Evolutionary conservation across 1,140 invertebrate genomes (phyloP).

Genomic region (Oryctes rhinoceros): DNA sequence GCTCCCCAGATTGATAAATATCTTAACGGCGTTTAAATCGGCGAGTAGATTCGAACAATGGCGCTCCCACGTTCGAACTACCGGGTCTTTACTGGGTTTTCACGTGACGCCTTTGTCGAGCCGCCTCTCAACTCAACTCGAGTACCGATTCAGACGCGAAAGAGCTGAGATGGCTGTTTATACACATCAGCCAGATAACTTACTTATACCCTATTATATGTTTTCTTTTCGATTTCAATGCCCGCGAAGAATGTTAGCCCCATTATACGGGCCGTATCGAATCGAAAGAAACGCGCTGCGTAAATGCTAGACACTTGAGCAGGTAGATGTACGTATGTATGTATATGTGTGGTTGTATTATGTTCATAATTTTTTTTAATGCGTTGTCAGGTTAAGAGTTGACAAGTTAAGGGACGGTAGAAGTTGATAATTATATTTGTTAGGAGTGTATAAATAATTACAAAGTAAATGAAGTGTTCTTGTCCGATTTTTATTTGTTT

Average conservation of each 20-base stretch:
- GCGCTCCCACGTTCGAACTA: conserved; percentile 47
- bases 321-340: neutral
- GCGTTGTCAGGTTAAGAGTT: too few species aligned
- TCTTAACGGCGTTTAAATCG: conserved; percentile 48
- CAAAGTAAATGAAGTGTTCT: too few species aligned
- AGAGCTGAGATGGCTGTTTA: conserved; percentile 47
- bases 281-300: conserved; percentile 22
- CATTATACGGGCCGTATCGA: neutral
- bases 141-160: conserved; percentile 47
- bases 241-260: conserved; percentile 42
- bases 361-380: too few species aligned
- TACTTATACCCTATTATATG: conserved; percentile 45
- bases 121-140: conserved; percentile 47
- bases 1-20: conserved; percentile 44
- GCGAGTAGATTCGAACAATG: conserved; percentile 45
- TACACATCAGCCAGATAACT: conserved; percentile 42
- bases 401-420: too few species aligned
- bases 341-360: too few species aligned
- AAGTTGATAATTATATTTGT: too few species aligned
- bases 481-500: too few species aligned
- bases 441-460: too few species aligned
- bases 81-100: conserved; percentile 37
- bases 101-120: conserved; percentile 42
- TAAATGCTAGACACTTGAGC: neutral
- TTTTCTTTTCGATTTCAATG: conserved; percentile 46